These are phyloP conservation scores for Toxostoma redivivum DNA, from an alignment of 2,113 vertebrate species.

Conservation along the genomic window DNA sequence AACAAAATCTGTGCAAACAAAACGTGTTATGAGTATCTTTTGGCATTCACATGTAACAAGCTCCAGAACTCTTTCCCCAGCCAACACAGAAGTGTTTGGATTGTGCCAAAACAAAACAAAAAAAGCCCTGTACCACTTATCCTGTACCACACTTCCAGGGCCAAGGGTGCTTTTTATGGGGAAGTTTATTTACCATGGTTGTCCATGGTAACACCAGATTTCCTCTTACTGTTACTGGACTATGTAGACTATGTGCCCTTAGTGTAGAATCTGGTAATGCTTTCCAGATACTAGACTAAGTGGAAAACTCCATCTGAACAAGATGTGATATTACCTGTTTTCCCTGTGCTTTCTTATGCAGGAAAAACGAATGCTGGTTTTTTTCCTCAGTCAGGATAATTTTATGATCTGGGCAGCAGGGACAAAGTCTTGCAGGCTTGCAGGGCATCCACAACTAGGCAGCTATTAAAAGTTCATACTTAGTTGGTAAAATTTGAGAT, in stretches of 20 bases:
- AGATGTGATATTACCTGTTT: neutral
- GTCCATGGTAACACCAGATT: neutral
- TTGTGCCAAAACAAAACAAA: neutral
- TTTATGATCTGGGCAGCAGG: neutral
- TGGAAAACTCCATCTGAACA: neutral
- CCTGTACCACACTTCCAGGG: neutral
- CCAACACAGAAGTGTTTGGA: neutral
- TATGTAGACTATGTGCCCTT: accelerated
- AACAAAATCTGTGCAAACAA: conserved; percentile 84
- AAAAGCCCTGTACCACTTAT: neutral
- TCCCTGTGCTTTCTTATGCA: neutral
- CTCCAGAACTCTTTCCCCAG: neutral
- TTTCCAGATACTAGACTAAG: neutral
- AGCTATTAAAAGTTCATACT: neutral
- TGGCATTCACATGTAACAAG: neutral
- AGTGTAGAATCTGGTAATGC: neutral
- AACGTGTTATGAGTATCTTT: neutral
- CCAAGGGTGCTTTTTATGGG: neutral
- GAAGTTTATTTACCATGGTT: neutral
- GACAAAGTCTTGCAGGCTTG: neutral
- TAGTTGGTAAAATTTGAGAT: neutral
- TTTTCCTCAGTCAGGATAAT: neutral
- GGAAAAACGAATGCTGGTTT: neutral
- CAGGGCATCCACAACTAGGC: neutral
- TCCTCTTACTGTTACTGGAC: neutral